Evolutionary conservation across 2,888 invertebrate species (phyloP).

Genomic region (Eilema sororculum): DNA sequence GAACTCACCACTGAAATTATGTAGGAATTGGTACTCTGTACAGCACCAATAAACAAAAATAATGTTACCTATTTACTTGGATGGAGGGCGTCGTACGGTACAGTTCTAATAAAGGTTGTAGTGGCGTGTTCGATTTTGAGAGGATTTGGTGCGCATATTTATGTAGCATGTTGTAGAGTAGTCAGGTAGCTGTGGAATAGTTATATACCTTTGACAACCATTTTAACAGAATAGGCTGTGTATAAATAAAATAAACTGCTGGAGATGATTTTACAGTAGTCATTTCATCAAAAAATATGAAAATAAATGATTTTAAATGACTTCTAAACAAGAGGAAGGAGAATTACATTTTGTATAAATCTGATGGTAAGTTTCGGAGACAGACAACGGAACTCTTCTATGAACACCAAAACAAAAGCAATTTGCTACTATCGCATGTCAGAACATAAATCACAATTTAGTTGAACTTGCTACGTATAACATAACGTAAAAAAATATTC

Average conservation of each 20-base stretch:
- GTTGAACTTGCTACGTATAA: background rate
- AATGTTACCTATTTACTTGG: constrained; percentile 50
- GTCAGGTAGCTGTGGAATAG: background rate
- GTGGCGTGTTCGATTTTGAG: constrained; percentile 18
- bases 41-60: constrained; percentile 52
- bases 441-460: background rate
- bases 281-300: no score
- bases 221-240: no score
- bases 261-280: no score
- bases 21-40: constrained; percentile 54
- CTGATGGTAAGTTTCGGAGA: no score
- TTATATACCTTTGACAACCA: no score
- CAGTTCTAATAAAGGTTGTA: constrained; percentile 31
- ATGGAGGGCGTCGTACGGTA: constrained; percentile 35
- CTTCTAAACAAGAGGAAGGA: no score
- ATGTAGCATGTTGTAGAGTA: background rate
- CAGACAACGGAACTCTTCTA: no score
- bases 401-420: no score
- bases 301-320: no score
- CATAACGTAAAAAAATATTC: constrained; percentile 34
- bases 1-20: constrained; percentile 54
- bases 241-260: no score
- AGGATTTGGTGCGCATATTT: background rate
- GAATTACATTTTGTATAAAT: no score
- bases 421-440: no score